These are phyloP conservation scores for Grus americana DNA, from an alignment of 2,113 vertebrate species.

Conservation along the genomic window DNA sequence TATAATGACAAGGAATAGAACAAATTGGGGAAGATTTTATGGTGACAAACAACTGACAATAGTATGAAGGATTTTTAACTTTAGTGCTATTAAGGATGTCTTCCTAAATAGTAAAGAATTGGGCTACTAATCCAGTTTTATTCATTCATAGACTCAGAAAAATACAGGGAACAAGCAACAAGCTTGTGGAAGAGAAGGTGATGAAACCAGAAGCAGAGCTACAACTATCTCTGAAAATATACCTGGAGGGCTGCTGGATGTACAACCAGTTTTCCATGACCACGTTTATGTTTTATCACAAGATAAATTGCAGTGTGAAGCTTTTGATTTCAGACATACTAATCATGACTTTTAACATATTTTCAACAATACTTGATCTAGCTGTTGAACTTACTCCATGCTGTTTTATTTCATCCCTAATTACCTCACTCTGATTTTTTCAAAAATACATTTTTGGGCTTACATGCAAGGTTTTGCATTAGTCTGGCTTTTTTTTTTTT, in stretches of 20 bases:
- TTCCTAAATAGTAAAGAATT: not conserved
- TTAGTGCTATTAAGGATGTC: not conserved
- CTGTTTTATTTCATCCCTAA: not conserved
- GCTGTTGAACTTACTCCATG: not conserved
- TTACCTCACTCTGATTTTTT: not conserved
- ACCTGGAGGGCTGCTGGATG: conserved; percentile 47
- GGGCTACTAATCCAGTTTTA: not conserved
- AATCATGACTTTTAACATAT: not conserved
- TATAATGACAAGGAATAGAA: not conserved
- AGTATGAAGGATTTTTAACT: not conserved
- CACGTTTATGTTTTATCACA: not conserved
- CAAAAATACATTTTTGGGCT: not conserved
- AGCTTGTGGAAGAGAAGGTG: conserved; percentile 40
- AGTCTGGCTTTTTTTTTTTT: not conserved
- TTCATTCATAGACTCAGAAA: conserved; percentile 19
- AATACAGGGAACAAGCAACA: not conserved
- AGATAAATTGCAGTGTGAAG: not conserved
- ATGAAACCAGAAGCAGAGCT: conserved; percentile 28
- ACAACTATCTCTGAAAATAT: conserved; percentile 37
- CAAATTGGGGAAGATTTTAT: not conserved
- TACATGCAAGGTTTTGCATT: not conserved
- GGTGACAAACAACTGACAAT: not conserved
- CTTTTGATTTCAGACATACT: not conserved
- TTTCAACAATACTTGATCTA: not conserved
- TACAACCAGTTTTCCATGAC: conserved; percentile 75